phyloP scores from a whole-genome alignment of 2,888 invertebrate species.

The Aplocera efformata region DNA sequence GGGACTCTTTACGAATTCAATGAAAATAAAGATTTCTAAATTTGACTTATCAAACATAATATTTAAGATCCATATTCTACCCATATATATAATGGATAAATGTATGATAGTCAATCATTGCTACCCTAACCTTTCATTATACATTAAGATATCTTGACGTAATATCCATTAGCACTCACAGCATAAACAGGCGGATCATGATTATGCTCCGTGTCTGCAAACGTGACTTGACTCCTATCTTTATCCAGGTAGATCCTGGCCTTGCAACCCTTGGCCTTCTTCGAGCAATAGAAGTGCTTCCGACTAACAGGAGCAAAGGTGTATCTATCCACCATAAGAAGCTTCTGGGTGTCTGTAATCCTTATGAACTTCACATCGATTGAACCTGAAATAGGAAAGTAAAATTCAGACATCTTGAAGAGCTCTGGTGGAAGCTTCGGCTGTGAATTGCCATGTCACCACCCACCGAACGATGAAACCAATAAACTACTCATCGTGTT shows the following conservation, averaged over 20 bases:
- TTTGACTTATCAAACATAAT: too few relatives aligned
- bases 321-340: slow-evolving; percentile 1
- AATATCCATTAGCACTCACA: neutral
- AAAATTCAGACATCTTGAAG: too few relatives aligned
- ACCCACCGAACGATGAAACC: too few relatives aligned
- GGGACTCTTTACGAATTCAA: too few relatives aligned
- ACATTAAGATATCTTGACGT: slow-evolving; percentile 16
- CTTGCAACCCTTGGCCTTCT: slow-evolving; percentile 13
- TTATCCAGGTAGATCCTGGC: slow-evolving; percentile 10
- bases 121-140: too few relatives aligned
- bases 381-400: neutral
- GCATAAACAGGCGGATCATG: slow-evolving; percentile 1
- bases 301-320: slow-evolving; percentile 7
- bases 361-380: slow-evolving; percentile 2
- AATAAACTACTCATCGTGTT: too few relatives aligned
- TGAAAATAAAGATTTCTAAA: too few relatives aligned
- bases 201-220: slow-evolving; percentile 1
- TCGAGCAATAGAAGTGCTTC: slow-evolving; percentile 10
- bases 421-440: too few relatives aligned
- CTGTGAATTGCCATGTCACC: too few relatives aligned
- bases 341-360: neutral
- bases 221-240: neutral
- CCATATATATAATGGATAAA: too few relatives aligned
- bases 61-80: too few relatives aligned
- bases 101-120: too few relatives aligned